Conservation (phyloP, 2,113 vertebrate species). For the Thinocorus orbignyianus region DNA sequence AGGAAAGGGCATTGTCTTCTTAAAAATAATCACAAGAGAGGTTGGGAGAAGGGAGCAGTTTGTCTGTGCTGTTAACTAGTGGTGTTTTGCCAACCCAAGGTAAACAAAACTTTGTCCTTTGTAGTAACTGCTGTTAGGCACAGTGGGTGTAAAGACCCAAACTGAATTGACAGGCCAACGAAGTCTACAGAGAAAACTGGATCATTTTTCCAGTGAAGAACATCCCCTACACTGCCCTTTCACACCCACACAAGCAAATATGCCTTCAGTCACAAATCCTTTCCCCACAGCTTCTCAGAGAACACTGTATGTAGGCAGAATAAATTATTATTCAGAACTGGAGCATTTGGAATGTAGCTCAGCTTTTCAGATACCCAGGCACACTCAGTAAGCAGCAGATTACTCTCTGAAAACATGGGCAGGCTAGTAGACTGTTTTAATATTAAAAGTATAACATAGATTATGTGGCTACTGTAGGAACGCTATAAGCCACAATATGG, state of each 20-base stretch:
- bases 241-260: slow-evolving; percentile 15
- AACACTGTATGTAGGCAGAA: not conserved
- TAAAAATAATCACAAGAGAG: not conserved
- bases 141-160: not conserved
- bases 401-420: not conserved
- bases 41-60: not conserved
- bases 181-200: not conserved
- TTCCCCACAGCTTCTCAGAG: not conserved
- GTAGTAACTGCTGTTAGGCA: not conserved
- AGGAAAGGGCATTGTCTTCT: not conserved
- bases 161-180: not conserved
- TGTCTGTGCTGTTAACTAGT: not conserved
- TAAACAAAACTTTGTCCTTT: not conserved
- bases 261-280: not conserved
- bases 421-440: not conserved
- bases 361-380: not conserved
- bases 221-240: not conserved
- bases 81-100: not conserved
- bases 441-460: not conserved
- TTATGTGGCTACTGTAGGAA: not conserved
- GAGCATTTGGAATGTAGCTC: not conserved
- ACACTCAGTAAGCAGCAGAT: not conserved
- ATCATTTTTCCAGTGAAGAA: not conserved
- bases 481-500: not conserved
- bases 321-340: not conserved